Evolutionary conservation across 2,797 vertebrate genomes (phyloP).

Genomic region (Clarias pachynema): DNA sequence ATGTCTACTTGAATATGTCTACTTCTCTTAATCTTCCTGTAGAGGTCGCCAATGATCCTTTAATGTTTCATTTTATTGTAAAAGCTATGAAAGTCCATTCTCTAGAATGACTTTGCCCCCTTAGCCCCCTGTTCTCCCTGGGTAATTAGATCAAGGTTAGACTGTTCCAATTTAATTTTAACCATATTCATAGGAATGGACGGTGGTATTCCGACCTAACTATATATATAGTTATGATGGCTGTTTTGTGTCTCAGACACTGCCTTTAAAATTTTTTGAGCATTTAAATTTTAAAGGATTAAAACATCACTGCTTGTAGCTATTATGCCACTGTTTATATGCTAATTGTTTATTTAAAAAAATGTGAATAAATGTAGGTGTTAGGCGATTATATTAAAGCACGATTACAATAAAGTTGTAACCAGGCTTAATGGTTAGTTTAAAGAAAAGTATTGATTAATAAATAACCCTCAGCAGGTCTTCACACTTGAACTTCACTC

Average conservation of each 20-base stretch:
- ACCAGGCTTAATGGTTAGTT: neutral
- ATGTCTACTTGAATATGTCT: neutral
- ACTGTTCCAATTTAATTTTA: neutral
- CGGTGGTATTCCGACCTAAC: neutral
- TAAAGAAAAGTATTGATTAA: neutral
- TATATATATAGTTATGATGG: neutral
- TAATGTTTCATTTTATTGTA: neutral
- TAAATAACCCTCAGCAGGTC: neutral
- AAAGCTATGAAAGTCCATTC: neutral
- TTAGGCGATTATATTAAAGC: neutral
- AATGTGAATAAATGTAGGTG: neutral
- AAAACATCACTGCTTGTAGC: neutral
- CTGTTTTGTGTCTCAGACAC: neutral
- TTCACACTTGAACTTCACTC: neutral
- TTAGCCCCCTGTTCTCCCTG: neutral
- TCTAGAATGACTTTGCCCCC: neutral
- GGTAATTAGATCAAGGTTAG: neutral
- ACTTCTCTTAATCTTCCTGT: slow-evolving; percentile 2
- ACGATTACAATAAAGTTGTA: neutral
- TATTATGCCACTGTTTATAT: neutral
- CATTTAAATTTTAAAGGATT: neutral
- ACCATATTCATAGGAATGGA: neutral
- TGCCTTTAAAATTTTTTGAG: neutral
- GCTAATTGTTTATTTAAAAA: neutral
- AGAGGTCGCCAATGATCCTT: neutral